Evolutionary conservation across 2,797 vertebrate species (phyloP), one percentile per base, ranked within the genome.

Genomic region (Urocyon cinereoargenteus): DNA sequence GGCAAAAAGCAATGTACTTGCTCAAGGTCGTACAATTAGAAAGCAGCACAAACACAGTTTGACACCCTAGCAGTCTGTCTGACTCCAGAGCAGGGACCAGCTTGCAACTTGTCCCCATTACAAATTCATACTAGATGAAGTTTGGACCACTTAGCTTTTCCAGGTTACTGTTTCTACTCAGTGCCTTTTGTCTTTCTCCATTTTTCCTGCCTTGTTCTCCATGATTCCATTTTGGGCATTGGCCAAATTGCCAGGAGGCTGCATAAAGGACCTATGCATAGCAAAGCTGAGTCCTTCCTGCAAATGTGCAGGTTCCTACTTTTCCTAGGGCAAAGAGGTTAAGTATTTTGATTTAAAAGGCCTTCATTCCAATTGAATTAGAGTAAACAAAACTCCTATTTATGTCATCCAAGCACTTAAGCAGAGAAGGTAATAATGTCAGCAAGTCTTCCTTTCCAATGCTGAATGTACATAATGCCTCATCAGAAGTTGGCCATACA

Each of bases 261-360:
- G 14, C 49, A 5, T 51, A 77, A 92, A 66, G 15, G 70, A 40
- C 40, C 13, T 86, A 70, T 4, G 19, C 5, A 15, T 2, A 89
- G 49, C 59, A 88, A 31, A 51, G 57, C 68, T 61, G 70, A 92
- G 21, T 34, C 86, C 62, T 91, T 78, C 72, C 64, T 59, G 31
- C 96, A 97, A 94, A 93, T 90, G 70, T 82, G 62, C 88, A 90
- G 34, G 53, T 79, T 73, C 92, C 36, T 72, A 34, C 78, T 88
- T 87, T 87, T 94, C 82, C 64, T 36, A 90, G 57, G 91, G 55
- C 95, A 94, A 36, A 82, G 8, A 91, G 84, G 53, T 97, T 90
- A 95, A 95, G 84, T 51, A 75, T 94, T 88, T 94, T 92, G 24
- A 96, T 93, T 96, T 88, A 88, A 94, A 97, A 94, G 87, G 26